Base-by-base conservation (phyloP, 2,113 vertebrate species). In the Scalopus aquaticus region DNA sequence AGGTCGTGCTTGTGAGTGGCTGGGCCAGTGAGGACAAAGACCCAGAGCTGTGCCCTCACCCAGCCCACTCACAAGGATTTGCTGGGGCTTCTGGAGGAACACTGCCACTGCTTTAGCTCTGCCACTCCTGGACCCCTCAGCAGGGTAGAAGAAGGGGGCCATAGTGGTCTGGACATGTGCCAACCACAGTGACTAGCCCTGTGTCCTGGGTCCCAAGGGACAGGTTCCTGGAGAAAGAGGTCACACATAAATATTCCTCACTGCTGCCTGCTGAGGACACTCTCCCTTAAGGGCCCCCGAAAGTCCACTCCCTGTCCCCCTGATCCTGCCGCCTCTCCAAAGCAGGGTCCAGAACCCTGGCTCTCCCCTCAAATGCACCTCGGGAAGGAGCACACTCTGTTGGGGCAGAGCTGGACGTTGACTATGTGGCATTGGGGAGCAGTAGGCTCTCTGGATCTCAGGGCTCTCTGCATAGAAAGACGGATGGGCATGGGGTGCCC, bases 331-430 rank as follows among this genome's bases (percentile, higher is more conserved):
- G 37, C 35, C 32, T 35, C 11, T 76, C 7, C 0, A 11, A 79
- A 42, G 73, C 42, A 30, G 72, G 37, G 2, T 20, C 30, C 2
- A 1, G 49, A 54, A 30, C 51, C 60, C 56, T 1, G 6, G 17
- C 49, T 26, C 16, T 8, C 0, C 35, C 46, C 44, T 16, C 54
- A 7, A 2, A 1, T 10, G 0, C n/a, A 60, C 20, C 32, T 20
- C 0, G 10, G 11, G 7, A 4, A 42, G 17, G 35, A 56, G 54
- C 26, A 28, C 28, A 4, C 17, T 0, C 67, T 13, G 16, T n/a
- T 3, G 26, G 37, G 26, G 19, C 56, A 62, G 54, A 19, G 10
- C 69, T 39, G 12, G 22, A 22, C 4, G 3, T 16, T n/a, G 42
- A 28, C 26, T 1, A 0, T 19, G 9, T 1, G 46, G 86, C 79